Base-by-base conservation (phyloP, 2,113 vertebrate species). In the Philantomba maxwellii region DNA sequence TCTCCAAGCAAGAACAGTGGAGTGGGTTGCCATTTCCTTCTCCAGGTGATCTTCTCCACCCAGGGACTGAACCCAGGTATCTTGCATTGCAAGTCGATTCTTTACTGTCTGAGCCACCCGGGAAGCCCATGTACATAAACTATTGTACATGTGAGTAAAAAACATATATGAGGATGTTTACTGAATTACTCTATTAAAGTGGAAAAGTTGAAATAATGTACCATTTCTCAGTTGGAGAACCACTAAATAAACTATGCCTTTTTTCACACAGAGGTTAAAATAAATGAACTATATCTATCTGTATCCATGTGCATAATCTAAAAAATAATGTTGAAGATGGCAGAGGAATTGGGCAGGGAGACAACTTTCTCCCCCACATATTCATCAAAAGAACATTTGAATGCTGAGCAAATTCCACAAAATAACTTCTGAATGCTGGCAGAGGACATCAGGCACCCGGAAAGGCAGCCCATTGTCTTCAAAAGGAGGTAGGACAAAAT, bases 181-280 rank as follows among this genome's bases (percentile, higher is more conserved):
- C 45, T 62, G 30, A 2, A 89, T 43, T 13, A 96, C 30, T 92
- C 13, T 51, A 43, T 60, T 66, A 87, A 87, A 84, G 49, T 93
- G 57, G 66, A 87, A 62, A 92, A 17, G 6, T 78, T 90, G 45
- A 93, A 92, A 85, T 28, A 47, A 91, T 75, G 26, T 80, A 8
- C 47, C 45, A 58, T 92, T 33, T 28, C 19, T 93, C 39, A 36
- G 30, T 80, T 80, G 55, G 43, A 26, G 28, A 94, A 75, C 82
- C 55, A 25, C 14, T 89, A 82, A 90, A 93, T 92, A 85, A 78
- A 94, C 64, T 95, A 30, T 91, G 75, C 23, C 82, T 90, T 87
- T 89, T 30, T 26, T 89, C 80, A 88, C 28, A 51, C 13, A 45
- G 60, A 83, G 21, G 49, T 73, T 93, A 93, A 91, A 93, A 94